Conservation (phyloP, 64 coral and sea anemone genomes). For the Orbicella faveolata region DNA sequence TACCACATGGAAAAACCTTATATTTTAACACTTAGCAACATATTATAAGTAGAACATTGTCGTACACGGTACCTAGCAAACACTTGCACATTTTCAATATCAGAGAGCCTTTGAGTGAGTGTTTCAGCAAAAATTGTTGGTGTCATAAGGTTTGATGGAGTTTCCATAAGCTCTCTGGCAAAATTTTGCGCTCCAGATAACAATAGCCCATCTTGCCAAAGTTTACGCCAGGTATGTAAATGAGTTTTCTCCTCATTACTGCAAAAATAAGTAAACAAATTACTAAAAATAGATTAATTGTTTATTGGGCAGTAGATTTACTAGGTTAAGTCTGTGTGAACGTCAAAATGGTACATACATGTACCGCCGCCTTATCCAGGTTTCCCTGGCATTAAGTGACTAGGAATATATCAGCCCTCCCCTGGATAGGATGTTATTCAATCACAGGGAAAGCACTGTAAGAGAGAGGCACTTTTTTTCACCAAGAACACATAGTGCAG, state of each 20-base stretch:
- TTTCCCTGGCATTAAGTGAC: too few relatives aligned
- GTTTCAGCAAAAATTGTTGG: slow-evolving; percentile 88
- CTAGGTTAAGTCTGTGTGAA: too few relatives aligned
- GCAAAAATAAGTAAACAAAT: background rate
- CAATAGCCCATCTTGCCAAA: slow-evolving; percentile 75
- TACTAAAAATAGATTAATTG: background rate
- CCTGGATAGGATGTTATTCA: too few relatives aligned
- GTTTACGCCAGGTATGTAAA: background rate
- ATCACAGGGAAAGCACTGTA: too few relatives aligned
- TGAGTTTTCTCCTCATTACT: slow-evolving; percentile 4
- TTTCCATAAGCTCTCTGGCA: slow-evolving; percentile 93
- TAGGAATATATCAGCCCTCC: too few relatives aligned
- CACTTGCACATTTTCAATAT: slow-evolving; percentile 62
- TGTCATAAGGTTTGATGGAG: slow-evolving; percentile 85
- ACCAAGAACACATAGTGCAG: too few relatives aligned
- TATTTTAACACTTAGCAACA: too few relatives aligned
- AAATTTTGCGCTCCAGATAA: slow-evolving; percentile 81
- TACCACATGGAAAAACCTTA: too few relatives aligned
- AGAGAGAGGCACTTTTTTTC: too few relatives aligned
- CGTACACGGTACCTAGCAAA: slow-evolving; percentile 48
- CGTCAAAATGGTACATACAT: too few relatives aligned
- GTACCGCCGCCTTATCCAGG: too few relatives aligned
- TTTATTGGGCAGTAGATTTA: background rate
- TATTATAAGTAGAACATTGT: too few relatives aligned
- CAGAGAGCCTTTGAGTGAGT: slow-evolving; percentile 45